Base-by-base conservation (phyloP, 2,113 vertebrate species). In the Gobius niger region DNA sequence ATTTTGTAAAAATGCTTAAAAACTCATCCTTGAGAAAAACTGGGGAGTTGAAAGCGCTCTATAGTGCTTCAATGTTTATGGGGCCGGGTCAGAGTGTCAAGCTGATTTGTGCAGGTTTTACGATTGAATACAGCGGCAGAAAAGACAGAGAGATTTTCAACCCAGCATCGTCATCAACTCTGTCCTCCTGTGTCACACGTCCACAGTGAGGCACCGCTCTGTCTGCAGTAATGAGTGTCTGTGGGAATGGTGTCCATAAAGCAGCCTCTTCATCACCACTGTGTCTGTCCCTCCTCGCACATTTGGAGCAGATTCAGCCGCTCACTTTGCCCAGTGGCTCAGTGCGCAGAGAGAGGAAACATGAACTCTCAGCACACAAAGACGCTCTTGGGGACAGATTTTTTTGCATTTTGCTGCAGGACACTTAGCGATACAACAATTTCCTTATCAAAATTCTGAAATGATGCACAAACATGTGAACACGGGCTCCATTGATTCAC, bases 321-420 rank as follows among this genome's bases (percentile, higher is more conserved):
- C 57, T 73, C 56, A 7, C 64, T 74, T 57, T 65, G 18, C 64
- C 74, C 44, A 6, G 5, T 78, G 65, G 79, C 53, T 47, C 63
- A 81, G 77, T 75, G 52, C 70, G 72, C n/a, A n/a, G 66, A 51
- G 57, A 51, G 49, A 42, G 53, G 47, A 76, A 75, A 72, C 46
- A 72, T 77, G 57, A 11, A 60, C 56, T 42, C 34, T 11, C 42
- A 44, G 13, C 54, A 40, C 54, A 57, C 11, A 40, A 15, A 57
- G 40, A 57, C 24, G 24, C 19, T 52, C 52, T 24, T 19, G 8
- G 9, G 15, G 15, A 52, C 24, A 18, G 18, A 11, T 7, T 24
- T 12, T 24, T 19, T 19, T 24, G 4, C 52, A 24, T 53, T 19
- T 19, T 54, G 18, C 18, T 54, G 8, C 51, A 52, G n/a, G 47